Evolutionary conservation across 2,797 vertebrate species (phyloP).

Genomic region (Silurus aristotelis): DNA sequence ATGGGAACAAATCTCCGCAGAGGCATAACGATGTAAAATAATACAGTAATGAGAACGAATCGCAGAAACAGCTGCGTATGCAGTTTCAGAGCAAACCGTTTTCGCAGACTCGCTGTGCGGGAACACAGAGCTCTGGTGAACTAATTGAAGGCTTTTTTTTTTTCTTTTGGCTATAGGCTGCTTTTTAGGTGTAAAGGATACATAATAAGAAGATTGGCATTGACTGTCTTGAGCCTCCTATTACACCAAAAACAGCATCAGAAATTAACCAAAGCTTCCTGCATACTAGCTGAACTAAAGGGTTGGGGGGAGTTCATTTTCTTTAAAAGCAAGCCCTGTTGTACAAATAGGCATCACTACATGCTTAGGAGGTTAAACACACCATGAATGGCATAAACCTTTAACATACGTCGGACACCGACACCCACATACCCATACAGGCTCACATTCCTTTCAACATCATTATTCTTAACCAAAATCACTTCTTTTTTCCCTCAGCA

Average conservation of each 20-base stretch:
- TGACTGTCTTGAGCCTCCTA: background rate
- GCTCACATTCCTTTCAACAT: background rate
- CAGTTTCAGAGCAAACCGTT: slow-evolving; percentile 33
- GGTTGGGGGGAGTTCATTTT: background rate
- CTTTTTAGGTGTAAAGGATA: slow-evolving; percentile 18
- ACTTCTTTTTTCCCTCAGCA: background rate
- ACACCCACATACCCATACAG: background rate
- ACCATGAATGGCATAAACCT: background rate
- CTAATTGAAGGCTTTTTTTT: slow-evolving; percentile 20
- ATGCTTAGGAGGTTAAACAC: slow-evolving; percentile 5
- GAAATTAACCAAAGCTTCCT: background rate
- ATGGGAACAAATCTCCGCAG: slow-evolving; percentile 18
- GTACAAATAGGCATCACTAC: background rate
- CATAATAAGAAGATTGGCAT: background rate
- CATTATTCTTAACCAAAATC: background rate
- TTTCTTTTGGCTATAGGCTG: background rate
- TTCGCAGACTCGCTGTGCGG: slow-evolving; percentile 22
- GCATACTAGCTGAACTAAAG: too few relatives aligned
- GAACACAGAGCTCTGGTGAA: slow-evolving; percentile 31
- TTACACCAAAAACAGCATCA: background rate
- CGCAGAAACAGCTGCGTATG: slow-evolving; percentile 19
- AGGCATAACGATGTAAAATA: slow-evolving; percentile 35
- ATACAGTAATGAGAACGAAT: slow-evolving; percentile 28
- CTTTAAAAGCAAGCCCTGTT: background rate
- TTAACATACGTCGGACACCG: background rate